phyloP scores from a whole-genome alignment of 2,888 invertebrate species.

The Eurytoma californica region DNA sequence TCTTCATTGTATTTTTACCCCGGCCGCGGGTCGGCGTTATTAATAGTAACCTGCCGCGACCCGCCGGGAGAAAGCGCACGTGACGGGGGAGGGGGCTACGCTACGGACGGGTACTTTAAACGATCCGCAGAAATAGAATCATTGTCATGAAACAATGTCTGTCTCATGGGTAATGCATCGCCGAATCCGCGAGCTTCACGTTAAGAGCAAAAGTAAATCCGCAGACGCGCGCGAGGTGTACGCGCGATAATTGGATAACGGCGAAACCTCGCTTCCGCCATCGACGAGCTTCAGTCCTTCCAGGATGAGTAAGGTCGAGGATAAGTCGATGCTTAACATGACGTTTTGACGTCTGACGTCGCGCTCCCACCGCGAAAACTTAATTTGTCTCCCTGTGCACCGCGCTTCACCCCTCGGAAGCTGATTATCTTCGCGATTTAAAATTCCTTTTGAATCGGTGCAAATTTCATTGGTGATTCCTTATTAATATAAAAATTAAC shows the following conservation, averaged over 20 bases:
- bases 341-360: slow-evolving; percentile 44
- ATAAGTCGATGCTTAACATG: slow-evolving; percentile 51
- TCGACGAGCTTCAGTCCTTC: slow-evolving; percentile 5
- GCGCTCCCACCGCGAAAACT: slow-evolving; percentile 19
- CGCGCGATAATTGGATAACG: slow-evolving; percentile 36
- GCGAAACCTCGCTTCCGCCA: neutral
- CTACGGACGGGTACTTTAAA: neutral
- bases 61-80: no score
- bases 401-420: slow-evolving; percentile 13
- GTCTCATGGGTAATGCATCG: slow-evolving; percentile 23
- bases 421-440: slow-evolving; percentile 15
- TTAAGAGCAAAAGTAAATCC: slow-evolving; percentile 19
- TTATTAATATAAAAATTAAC: no score
- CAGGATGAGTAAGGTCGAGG: slow-evolving; percentile 41
- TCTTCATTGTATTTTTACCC: no score
- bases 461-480: neutral
- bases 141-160: slow-evolving; percentile 33
- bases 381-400: no score
- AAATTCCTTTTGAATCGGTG: neutral
- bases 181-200: slow-evolving; percentile 10
- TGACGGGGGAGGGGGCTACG: neutral
- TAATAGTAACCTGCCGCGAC: no score
- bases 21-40: no score
- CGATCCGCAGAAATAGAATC: neutral
- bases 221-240: no score